These are phyloP conservation scores for Scomber scombrus DNA, from an alignment of 2,113 vertebrate genomes.

Conservation along the genomic window DNA sequence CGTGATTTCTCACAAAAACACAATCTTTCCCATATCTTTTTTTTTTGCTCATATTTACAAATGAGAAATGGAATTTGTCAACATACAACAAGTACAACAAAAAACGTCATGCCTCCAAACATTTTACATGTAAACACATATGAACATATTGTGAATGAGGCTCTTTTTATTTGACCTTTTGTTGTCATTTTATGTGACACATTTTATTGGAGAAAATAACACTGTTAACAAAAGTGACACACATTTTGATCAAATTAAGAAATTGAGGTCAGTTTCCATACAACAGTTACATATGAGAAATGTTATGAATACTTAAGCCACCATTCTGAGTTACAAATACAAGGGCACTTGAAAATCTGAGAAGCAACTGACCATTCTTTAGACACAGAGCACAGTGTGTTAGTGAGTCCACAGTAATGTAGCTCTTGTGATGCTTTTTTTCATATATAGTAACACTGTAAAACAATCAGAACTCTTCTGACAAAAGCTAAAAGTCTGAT, in stretches of 20 bases:
- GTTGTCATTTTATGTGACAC: background rate
- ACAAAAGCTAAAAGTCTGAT: background rate
- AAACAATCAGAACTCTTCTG: background rate
- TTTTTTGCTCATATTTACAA: background rate
- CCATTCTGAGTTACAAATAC: constrained; percentile 23
- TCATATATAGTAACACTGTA: too few relatives aligned
- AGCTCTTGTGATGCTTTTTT: background rate
- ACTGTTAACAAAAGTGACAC: background rate
- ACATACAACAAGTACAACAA: background rate
- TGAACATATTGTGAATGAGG: background rate
- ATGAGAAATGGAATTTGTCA: background rate
- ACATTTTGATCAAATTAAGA: background rate
- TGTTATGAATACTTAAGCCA: background rate
- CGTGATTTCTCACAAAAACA: too few relatives aligned
- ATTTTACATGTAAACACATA: background rate
- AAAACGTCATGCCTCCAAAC: background rate
- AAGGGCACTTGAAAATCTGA: constrained; percentile 45
- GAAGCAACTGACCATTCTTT: background rate
- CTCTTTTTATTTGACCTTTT: background rate
- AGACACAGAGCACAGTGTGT: background rate
- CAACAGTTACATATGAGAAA: background rate
- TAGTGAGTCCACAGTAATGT: background rate
- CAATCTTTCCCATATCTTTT: too few relatives aligned
- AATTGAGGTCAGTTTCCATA: background rate
- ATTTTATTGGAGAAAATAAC: background rate